phyloP scores from a whole-genome alignment of 2,888 invertebrate species.

The Napeogenes inachia region DNA sequence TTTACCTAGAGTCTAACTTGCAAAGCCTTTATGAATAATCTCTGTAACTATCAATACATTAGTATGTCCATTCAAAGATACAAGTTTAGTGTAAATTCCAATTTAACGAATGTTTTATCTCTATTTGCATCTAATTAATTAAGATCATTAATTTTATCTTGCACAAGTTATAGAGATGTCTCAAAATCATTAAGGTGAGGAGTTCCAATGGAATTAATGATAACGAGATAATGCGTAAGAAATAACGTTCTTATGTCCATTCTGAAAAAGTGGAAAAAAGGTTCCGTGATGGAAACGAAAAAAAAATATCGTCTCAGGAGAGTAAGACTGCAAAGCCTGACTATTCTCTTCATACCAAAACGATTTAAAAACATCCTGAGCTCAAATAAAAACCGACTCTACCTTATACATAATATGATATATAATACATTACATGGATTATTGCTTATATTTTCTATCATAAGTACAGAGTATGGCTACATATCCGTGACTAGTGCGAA shows the following conservation, averaged over 20 bases:
- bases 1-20: no score
- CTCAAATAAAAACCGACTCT: constrained; percentile 26
- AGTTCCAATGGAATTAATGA: constrained; percentile 56
- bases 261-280: constrained; percentile 71
- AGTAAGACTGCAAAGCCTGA: constrained; percentile 74
- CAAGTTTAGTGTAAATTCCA: no score
- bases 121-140: no score
- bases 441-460: constrained; percentile 36
- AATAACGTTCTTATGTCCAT: constrained; percentile 66
- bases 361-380: constrained; percentile 33
- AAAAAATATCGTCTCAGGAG: constrained; percentile 76
- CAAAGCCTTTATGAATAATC: no score
- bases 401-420: constrained; percentile 21
- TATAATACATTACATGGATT: constrained; percentile 17
- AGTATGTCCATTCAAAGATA: no score
- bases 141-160: no score
- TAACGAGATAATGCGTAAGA: constrained; percentile 74
- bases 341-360: constrained; percentile 39
- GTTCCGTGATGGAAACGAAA: constrained; percentile 68
- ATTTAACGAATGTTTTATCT: no score
- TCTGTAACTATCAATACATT: no score
- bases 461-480: constrained; percentile 56
- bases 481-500: constrained; percentile 69
- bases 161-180: constrained; percentile 19
- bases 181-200: constrained; percentile 25